Conservation (phyloP, 35 echinoderm and acorn worm species). For the Ptychodera flava region DNA sequence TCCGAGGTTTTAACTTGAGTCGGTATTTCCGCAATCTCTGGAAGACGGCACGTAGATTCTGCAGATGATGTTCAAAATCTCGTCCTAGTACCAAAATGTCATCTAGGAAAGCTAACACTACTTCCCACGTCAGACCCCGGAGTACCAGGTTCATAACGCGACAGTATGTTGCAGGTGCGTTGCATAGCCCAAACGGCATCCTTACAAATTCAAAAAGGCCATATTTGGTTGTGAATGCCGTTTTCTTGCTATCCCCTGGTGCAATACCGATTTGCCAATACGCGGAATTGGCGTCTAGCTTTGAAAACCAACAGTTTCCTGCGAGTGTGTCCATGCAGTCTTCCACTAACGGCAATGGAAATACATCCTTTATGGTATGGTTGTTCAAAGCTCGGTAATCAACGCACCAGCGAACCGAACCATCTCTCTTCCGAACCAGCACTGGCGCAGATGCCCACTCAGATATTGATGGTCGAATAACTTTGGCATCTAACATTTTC, state of each 20-base stretch:
- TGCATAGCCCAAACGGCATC: slow-evolving; percentile 35
- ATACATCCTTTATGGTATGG: slow-evolving; percentile 34
- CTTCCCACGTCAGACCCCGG: slow-evolving; percentile 30
- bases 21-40: slow-evolving; percentile 16
- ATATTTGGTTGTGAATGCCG: slow-evolving; percentile 27
- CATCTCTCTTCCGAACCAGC: slow-evolving; percentile 47
- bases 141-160: slow-evolving; percentile 40
- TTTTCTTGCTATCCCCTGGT: slow-evolving; percentile 2
- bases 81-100: slow-evolving; percentile 33
- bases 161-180: slow-evolving; percentile 45
- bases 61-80: slow-evolving; percentile 6
- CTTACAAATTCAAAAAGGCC: slow-evolving; percentile 29
- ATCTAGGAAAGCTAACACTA: slow-evolving; percentile 35
- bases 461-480: slow-evolving; percentile 40
- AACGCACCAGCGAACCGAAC: slow-evolving; percentile 38
- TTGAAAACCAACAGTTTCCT: slow-evolving; percentile 14
- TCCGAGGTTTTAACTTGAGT: slow-evolving; percentile 19
- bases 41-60: slow-evolving; percentile 16
- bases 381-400: slow-evolving; percentile 37
- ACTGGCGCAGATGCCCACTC: slow-evolving; percentile 52
- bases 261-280: slow-evolving; percentile 22
- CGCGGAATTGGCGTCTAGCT: background rate
- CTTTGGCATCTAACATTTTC: slow-evolving; percentile 38
- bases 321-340: slow-evolving; percentile 12
- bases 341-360: slow-evolving; percentile 18